phyloP scores from a whole-genome alignment of 2,113 vertebrate species.

The Hydrolagus affinis region DNA sequence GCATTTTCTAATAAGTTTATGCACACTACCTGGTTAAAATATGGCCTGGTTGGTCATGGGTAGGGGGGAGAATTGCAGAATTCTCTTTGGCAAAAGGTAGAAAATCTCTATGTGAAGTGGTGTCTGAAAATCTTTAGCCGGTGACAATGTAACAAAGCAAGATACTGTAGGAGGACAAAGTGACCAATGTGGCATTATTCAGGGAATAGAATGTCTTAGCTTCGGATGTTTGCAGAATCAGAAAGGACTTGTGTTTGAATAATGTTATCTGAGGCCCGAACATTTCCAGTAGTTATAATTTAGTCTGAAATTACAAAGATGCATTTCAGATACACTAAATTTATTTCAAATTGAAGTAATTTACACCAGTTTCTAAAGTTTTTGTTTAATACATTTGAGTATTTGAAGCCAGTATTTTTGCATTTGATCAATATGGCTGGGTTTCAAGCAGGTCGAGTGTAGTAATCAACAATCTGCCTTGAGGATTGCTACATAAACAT shows the following conservation, averaged over 20 bases:
- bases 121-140: not conserved
- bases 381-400: not conserved
- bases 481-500: constrained; percentile 24
- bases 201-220: not conserved
- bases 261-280: not conserved
- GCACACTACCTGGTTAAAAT: too few relatives aligned
- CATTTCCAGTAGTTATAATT: not conserved
- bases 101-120: not conserved
- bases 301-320: not conserved
- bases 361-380: not conserved
- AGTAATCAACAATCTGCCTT: not conserved
- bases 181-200: not conserved
- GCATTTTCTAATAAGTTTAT: not conserved
- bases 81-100: constrained; percentile 17
- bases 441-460: not conserved
- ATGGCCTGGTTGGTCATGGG: not conserved
- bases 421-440: not conserved
- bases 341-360: not conserved
- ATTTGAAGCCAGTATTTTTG: not conserved
- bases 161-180: not conserved
- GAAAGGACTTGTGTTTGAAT: not conserved
- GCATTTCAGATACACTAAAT: too few relatives aligned
- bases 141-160: not conserved
- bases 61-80: not conserved
- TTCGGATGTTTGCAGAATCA: not conserved